phyloP scores from a whole-genome alignment of 2,888 invertebrate genomes.

The Andricus quercusramuli region DNA sequence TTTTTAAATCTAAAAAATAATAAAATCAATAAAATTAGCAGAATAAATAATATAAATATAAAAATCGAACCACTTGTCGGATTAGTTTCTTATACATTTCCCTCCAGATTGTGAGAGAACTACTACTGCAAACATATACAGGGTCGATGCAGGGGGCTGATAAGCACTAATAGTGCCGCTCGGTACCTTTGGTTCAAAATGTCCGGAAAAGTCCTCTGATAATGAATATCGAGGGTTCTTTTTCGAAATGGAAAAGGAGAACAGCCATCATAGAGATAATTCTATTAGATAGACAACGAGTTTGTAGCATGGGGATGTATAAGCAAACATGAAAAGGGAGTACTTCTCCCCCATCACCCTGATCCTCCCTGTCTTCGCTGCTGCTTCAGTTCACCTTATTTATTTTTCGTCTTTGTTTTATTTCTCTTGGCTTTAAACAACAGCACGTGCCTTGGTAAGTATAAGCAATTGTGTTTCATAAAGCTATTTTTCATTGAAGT shows the following conservation, averaged over 20 bases:
- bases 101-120: no score
- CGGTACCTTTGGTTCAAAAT: no score
- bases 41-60: no score
- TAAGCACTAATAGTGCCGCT: no score
- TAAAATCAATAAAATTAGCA: no score
- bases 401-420: neutral
- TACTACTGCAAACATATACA: no score
- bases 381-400: neutral
- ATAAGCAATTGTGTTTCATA: constrained; percentile 16
- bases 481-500: constrained; percentile 5
- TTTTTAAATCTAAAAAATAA: no score
- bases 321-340: neutral
- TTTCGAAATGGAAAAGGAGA: neutral
- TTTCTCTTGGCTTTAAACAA: constrained; percentile 9
- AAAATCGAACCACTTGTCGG: no score
- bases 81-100: no score
- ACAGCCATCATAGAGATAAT: constrained; percentile 3
- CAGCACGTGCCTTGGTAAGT: constrained; percentile 11
- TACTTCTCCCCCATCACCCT: neutral
- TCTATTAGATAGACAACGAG: neutral
- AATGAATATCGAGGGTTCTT: no score
- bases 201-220: no score
- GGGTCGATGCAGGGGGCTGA: no score
- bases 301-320: constrained; percentile 3
- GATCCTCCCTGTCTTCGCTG: neutral